Conservation (phyloP, 2,888 invertebrate genomes). For the Sesia apiformis region DNA sequence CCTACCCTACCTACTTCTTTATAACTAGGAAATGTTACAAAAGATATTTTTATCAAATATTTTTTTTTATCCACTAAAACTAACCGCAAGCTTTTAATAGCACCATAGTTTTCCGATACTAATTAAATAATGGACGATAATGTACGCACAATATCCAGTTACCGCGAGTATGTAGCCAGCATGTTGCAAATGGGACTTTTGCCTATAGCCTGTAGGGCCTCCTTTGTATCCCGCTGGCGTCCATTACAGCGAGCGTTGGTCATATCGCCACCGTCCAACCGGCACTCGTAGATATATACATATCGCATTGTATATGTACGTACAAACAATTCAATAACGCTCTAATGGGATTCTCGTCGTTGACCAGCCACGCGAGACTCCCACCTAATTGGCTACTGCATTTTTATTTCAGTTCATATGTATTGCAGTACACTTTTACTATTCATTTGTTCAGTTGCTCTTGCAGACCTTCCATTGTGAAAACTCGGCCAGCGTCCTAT, state of each 20-base stretch:
- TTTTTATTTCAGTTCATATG: neutral
- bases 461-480: too few species aligned
- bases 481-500: too few species aligned
- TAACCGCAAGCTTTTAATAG: neutral
- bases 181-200: too few species aligned
- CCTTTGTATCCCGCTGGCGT: slow-evolving; percentile 28
- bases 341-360: slow-evolving; percentile 58
- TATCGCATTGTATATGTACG: slow-evolving; percentile 41
- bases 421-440: too few species aligned
- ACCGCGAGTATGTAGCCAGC: too few species aligned
- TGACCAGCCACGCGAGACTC: slow-evolving; percentile 53
- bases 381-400: slow-evolving; percentile 10
- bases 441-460: too few species aligned
- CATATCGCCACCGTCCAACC: slow-evolving; percentile 28
- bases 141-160: too few species aligned
- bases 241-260: slow-evolving; percentile 37
- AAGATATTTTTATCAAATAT: neutral
- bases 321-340: slow-evolving; percentile 58
- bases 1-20: neutral
- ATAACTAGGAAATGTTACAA: neutral
- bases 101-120: too few species aligned
- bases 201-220: slow-evolving; percentile 16
- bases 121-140: too few species aligned
- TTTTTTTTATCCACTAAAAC: neutral
- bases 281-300: slow-evolving; percentile 12